phyloP scores from a whole-genome alignment of 2,113 vertebrate species.

The Thamnaconus septentrionalis region DNA sequence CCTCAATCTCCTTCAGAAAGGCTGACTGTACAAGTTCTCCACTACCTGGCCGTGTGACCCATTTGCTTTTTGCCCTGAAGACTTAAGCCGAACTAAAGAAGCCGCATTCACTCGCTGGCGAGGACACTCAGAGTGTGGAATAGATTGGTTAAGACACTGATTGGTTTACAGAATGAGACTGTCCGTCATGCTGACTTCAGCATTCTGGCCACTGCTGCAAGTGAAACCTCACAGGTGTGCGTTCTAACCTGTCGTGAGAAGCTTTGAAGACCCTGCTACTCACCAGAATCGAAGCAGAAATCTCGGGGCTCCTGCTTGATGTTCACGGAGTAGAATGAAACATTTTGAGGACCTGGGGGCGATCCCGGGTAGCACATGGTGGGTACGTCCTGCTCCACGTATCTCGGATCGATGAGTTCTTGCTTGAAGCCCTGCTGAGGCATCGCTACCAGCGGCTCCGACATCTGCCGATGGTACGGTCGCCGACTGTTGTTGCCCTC shows the following conservation, averaged over 20 bases:
- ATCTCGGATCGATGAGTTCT: constrained; percentile 88
- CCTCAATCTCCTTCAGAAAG: too few species aligned
- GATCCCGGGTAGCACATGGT: constrained; percentile 67
- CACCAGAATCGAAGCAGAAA: constrained; percentile 96
- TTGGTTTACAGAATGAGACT: too few species aligned
- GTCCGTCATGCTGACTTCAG: too few species aligned
- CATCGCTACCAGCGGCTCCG: constrained; percentile 85
- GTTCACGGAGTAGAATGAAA: constrained; percentile 86
- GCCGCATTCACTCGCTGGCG: constrained; percentile 46
- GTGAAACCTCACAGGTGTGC: constrained; percentile 63
- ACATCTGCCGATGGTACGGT: constrained; percentile 91
- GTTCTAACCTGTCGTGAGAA: neutral
- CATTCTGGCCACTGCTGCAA: constrained; percentile 17
- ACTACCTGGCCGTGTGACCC: constrained; percentile 28
- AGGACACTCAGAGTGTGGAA: constrained; percentile 28
- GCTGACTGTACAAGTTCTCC: too few species aligned
- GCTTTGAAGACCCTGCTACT: constrained; percentile 40
- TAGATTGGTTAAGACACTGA: neutral
- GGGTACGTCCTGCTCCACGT: constrained; percentile 83
- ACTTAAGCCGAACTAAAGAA: constrained; percentile 47
- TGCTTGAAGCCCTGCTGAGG: constrained; percentile 93
- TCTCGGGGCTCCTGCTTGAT: constrained; percentile 96
- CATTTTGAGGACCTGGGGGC: constrained; percentile 40
- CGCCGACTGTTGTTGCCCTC: constrained; percentile 72
- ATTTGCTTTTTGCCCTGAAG: constrained; percentile 56